phyloP scores from a whole-genome alignment of 2,888 invertebrate genomes.

The Yponomeuta evonymella region DNA sequence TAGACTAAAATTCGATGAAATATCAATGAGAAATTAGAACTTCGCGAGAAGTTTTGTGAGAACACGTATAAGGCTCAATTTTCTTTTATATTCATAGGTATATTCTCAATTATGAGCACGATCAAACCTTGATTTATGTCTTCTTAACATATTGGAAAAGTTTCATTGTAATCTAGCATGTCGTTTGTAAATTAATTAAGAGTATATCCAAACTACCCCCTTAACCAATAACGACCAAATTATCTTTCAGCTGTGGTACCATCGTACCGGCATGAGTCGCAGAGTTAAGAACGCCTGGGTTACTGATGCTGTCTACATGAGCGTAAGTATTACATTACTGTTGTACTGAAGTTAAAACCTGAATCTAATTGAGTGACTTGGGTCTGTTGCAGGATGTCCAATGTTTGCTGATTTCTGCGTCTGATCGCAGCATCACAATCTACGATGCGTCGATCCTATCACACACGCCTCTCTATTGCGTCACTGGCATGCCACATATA shows the following conservation, averaged over 20 bases:
- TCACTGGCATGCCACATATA: constrained; percentile 74
- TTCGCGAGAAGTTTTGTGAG: too few species aligned
- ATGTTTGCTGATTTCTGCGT: constrained; percentile 71
- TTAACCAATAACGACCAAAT: too few species aligned
- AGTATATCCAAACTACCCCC: too few species aligned
- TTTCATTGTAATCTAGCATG: neutral
- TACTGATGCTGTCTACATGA: constrained; percentile 76
- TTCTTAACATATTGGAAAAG: too few species aligned
- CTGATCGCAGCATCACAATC: constrained; percentile 76
- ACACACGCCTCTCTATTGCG: constrained; percentile 74
- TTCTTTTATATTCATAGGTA: too few species aligned
- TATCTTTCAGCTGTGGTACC: constrained; percentile 63
- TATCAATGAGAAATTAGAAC: too few species aligned
- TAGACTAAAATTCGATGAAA: too few species aligned
- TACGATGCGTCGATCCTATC: constrained; percentile 77
- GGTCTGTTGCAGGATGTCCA: constrained; percentile 59
- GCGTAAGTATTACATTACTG: constrained; percentile 35
- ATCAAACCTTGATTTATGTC: neutral
- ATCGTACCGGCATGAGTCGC: constrained; percentile 62
- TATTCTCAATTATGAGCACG: too few species aligned
- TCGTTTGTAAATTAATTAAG: too few species aligned
- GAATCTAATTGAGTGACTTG: neutral
- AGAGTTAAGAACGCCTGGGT: constrained; percentile 76
- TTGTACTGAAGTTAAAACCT: neutral
- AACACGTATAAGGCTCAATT: too few species aligned